Evolutionary conservation across 2,888 invertebrate species (phyloP), one percentile per base, ranked within the genome.

Genomic region (Pyrgus malvae): DNA sequence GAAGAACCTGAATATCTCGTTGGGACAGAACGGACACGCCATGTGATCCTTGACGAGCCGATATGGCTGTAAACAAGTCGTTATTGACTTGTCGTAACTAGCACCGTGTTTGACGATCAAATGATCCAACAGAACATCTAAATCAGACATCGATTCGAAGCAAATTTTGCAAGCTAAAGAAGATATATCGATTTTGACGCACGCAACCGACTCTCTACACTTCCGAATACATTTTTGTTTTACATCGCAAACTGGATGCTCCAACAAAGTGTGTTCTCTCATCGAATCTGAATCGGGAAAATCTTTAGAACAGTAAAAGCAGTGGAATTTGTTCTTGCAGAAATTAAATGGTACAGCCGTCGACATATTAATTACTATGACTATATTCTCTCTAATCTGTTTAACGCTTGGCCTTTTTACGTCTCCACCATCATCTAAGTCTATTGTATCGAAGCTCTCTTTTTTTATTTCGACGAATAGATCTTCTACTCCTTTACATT

Each of bases 321-420:
- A 90, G 27, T 89, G 89, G 40, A 88, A 90, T 57, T 85, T 89
- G 57, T 89, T 90, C 56, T 88, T 87, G 62, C 81, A 87, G 56
- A 89, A 89, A 59, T 85, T 89, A 56, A 90, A 90, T 3, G 90
- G 90, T 66, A 90, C 76, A 0, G 89, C 89, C 0, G 90, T 90
- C 0, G 90, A 90, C 88, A 89, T 89, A 31, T 86, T 89, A 1
- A 90, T 78, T 0, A 90, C 80, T 7, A 69, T 82, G 0, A 86
- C 80, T 9, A 90, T 84, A 48, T 90, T 90, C 51, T 87, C 80
- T 1, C 88, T 62, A 0, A 90, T 80, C 58, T 84, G 86, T 59
- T 89, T 88, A 0, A 90, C 88, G 58, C 84, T 86, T 0, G 86
- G 86, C 48, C 78, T 66, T 65, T 80, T 83, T 0, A 65, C 63